A percentile compares a stretch with the other conserved stretches of the same genome.
Conservation (phyloP, 2,113 vertebrate genomes). For the Cebus imitator region DNA sequence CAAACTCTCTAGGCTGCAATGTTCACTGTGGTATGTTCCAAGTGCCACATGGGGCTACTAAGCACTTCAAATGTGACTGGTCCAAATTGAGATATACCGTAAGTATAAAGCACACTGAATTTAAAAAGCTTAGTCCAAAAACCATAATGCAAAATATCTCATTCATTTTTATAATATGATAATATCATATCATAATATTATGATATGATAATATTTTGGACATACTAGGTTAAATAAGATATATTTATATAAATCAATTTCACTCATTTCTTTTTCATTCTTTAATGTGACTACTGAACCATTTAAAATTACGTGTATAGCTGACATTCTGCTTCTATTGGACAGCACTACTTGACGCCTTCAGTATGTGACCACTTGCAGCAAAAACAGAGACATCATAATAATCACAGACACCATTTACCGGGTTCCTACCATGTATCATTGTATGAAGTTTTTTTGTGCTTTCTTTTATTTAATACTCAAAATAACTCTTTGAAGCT, state of each 20-base stretch:
- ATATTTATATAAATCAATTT: conserved; percentile 8
- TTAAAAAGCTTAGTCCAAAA: background rate
- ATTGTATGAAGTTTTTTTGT: background rate
- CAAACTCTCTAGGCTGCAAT: background rate
- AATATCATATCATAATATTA: background rate
- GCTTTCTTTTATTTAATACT: background rate
- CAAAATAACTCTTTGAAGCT: background rate
- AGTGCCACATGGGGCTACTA: accelerated
- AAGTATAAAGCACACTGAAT: background rate
- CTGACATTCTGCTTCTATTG: background rate
- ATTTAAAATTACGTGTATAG: background rate
- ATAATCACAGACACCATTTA: too few relatives aligned
- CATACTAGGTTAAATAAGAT: background rate
- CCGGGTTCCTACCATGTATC: too few relatives aligned
- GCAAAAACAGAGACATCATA: background rate
- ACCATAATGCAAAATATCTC: background rate
- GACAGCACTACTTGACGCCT: accelerated
- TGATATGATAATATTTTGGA: background rate
- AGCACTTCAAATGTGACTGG: background rate
- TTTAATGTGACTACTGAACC: background rate
- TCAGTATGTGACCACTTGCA: background rate
- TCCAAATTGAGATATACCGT: accelerated
- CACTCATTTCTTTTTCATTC: background rate
- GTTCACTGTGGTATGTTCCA: background rate
- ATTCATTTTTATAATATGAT: background rate